A percentile compares a stretch with the other conserved stretches of the same genome.
phyloP scores from a whole-genome alignment of 35 echinoderm and acorn worm species.

The Lytechinus variegatus region DNA sequence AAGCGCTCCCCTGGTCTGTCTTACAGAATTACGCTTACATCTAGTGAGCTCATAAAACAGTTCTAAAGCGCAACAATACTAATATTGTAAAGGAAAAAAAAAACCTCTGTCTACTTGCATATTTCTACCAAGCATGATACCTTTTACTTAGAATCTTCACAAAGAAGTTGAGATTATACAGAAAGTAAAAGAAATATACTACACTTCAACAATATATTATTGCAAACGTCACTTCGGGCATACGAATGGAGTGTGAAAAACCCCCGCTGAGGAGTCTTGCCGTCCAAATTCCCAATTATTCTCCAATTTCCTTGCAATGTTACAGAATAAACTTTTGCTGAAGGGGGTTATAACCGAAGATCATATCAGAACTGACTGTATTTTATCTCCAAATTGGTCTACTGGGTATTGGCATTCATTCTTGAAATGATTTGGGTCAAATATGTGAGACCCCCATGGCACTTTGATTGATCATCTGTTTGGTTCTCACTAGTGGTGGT shows the following conservation, averaged over 20 bases:
- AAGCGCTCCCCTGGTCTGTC: too few species aligned
- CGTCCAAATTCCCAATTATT: background rate
- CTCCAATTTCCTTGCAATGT: background rate
- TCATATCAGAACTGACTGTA: constrained; percentile 2
- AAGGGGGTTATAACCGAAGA: background rate
- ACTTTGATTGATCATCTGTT: background rate
- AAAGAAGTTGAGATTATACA: background rate
- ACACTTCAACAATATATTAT: background rate
- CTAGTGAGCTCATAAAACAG: too few species aligned
- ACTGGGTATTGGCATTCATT: constrained; percentile 2
- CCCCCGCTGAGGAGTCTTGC: background rate
- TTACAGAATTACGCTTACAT: too few species aligned
- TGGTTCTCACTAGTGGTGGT: background rate
- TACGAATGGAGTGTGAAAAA: background rate
- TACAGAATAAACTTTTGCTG: background rate
- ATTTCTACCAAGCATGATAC: too few species aligned
- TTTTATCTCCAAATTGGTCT: constrained; percentile 4
- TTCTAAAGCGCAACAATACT: too few species aligned
- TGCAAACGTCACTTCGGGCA: background rate
- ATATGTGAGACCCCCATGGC: constrained; percentile 7
- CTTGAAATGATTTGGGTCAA: background rate
- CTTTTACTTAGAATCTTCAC: too few species aligned
- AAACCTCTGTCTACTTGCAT: too few species aligned
- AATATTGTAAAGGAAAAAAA: too few species aligned
- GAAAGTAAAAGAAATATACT: background rate